A percentile compares a stretch with the other conserved stretches of the same genome.
These are phyloP conservation scores for Saturnia japonica DNA, from an alignment of 2,888 invertebrate species.

Conservation along the genomic window DNA sequence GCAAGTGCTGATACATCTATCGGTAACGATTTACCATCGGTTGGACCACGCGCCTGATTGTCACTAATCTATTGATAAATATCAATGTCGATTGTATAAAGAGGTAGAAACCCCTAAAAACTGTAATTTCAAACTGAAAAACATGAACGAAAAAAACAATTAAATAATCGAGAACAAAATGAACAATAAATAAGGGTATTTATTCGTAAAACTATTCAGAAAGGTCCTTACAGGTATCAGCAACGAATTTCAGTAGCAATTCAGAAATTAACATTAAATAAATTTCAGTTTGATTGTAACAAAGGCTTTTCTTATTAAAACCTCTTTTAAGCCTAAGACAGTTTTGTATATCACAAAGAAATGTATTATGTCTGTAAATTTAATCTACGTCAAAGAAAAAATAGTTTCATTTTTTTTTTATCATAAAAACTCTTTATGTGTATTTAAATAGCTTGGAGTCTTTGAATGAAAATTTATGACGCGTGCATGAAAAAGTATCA, in stretches of 20 bases:
- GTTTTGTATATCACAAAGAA: background rate
- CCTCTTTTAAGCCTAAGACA: background rate
- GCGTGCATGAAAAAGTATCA: no score
- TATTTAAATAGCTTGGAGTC: background rate
- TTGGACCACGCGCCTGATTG: no score
- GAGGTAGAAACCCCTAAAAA: no score
- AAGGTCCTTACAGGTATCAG: background rate
- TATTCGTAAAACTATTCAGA: background rate
- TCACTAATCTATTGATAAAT: no score
- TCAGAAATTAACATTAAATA: background rate
- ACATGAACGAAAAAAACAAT: no score
- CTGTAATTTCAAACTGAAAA: no score
- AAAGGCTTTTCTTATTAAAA: background rate
- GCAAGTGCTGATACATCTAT: no score
- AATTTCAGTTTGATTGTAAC: background rate
- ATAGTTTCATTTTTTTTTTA: background rate
- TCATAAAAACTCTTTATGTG: background rate
- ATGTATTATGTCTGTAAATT: background rate
- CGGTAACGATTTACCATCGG: no score
- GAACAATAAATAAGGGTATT: background rate
- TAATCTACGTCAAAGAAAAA: background rate
- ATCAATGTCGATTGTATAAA: no score
- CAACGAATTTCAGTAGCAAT: background rate
- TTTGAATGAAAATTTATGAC: background rate
- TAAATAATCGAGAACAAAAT: no score